Evolutionary conservation across 2,888 invertebrate genomes (phyloP).

Genomic region (Cephalotes varians): DNA sequence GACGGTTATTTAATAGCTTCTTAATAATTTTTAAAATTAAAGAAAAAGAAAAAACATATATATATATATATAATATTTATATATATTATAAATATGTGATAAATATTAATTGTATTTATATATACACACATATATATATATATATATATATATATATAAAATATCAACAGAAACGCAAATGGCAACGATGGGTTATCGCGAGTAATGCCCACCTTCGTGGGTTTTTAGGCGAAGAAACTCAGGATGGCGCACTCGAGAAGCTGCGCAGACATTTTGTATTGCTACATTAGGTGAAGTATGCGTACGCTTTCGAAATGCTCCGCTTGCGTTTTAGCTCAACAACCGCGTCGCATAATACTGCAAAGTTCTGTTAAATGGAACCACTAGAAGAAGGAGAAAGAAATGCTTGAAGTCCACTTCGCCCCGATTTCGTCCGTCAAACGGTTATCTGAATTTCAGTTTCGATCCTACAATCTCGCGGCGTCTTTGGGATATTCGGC

Average conservation of each 20-base stretch:
- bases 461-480: neutral
- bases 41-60: neutral
- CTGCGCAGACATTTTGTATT: conserved; percentile 69
- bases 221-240: conserved; percentile 46
- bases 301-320: conserved; percentile 65
- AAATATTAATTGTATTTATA: neutral
- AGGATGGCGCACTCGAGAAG: conserved; percentile 55
- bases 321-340: conserved; percentile 72
- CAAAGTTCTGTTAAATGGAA: conserved; percentile 76
- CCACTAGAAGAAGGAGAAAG: conserved; percentile 74
- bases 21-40: neutral
- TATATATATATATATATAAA: neutral
- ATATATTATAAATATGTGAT: no score
- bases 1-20: neutral
- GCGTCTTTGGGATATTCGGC: neutral
- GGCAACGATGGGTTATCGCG: neutral
- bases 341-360: conserved; percentile 71
- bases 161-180: neutral
- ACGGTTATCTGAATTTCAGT: conserved; percentile 49
- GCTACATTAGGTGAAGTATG: conserved; percentile 69
- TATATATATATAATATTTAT: neutral
- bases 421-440: conserved; percentile 65
- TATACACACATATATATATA: neutral
- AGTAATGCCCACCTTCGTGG: neutral
- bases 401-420: conserved; percentile 71